A percentile compares a stretch with the other conserved stretches of the same genome.
Evolutionary conservation across 2,888 invertebrate genomes (phyloP).

Genomic region (Tetranychus truncatus): DNA sequence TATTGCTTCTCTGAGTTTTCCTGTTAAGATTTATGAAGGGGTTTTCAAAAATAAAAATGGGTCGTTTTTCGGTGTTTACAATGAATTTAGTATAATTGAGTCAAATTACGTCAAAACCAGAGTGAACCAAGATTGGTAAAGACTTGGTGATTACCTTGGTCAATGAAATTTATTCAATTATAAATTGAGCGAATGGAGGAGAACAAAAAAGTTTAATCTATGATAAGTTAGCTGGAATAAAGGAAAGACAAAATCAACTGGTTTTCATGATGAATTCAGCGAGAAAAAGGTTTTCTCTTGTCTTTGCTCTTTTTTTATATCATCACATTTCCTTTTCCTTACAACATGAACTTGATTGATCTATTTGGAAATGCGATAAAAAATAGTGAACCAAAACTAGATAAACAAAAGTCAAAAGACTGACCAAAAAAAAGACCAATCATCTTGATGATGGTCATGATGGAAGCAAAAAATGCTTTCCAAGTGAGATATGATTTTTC

Average conservation of each 20-base stretch:
- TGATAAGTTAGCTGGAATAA: neutral
- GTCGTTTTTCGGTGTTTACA: too few species aligned
- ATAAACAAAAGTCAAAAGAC: neutral
- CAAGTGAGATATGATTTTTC: neutral
- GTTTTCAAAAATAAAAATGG: too few species aligned
- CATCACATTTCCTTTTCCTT: neutral
- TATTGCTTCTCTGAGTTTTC: too few species aligned
- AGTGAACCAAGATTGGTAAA: too few species aligned
- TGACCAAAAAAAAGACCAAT: neutral
- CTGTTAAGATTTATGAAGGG: too few species aligned
- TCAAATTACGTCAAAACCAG: too few species aligned
- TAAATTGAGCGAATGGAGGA: neutral
- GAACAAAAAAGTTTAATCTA: neutral
- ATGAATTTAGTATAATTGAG: too few species aligned
- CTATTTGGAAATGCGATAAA: neutral
- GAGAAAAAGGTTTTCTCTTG: neutral
- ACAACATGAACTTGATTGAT: neutral
- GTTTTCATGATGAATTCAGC: neutral
- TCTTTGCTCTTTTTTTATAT: neutral
- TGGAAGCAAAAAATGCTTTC: neutral
- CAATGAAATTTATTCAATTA: too few species aligned
- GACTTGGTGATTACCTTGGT: too few species aligned
- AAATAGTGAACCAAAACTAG: neutral
- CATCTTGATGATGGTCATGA: neutral
- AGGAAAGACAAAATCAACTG: neutral